phyloP scores from a whole-genome alignment of 2,888 invertebrate species.

The Heliconius ismenius region DNA sequence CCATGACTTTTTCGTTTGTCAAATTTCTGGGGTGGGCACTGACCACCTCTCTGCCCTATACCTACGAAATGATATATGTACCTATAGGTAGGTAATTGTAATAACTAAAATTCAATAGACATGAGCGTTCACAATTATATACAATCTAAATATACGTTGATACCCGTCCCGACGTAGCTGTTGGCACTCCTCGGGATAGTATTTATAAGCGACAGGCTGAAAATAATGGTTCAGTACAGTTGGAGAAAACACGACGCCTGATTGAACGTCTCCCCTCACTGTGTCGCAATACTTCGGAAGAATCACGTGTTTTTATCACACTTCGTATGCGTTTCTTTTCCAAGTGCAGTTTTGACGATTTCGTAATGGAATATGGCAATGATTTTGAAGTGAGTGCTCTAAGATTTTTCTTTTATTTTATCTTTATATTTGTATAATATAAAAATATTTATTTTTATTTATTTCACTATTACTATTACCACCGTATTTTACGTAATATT shows the following conservation, averaged over 20 bases:
- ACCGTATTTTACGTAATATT: not conserved
- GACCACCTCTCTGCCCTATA: no score
- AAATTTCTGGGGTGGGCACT: no score
- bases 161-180: slow-evolving; percentile 57
- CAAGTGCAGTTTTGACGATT: slow-evolving; percentile 65
- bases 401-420: not conserved
- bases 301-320: slow-evolving; percentile 51
- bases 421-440: not conserved
- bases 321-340: slow-evolving; percentile 60
- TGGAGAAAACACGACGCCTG: slow-evolving; percentile 54
- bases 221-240: slow-evolving; percentile 65
- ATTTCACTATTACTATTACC: not conserved
- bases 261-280: slow-evolving; percentile 18
- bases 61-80: not conserved
- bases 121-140: slow-evolving; percentile 36
- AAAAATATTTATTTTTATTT: not conserved
- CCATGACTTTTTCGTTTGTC: no score
- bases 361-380: slow-evolving; percentile 73
- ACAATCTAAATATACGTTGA: slow-evolving; percentile 53
- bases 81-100: slow-evolving; percentile 1
- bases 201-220: slow-evolving; percentile 71
- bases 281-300: slow-evolving; percentile 41
- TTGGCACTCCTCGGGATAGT: slow-evolving; percentile 67
- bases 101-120: slow-evolving; percentile 31
- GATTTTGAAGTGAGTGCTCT: slow-evolving; percentile 70